Evolutionary conservation across 2,113 vertebrate species (phyloP), one percentile per base, ranked within the genome.

Genomic region (Peromyscus californicus): DNA sequence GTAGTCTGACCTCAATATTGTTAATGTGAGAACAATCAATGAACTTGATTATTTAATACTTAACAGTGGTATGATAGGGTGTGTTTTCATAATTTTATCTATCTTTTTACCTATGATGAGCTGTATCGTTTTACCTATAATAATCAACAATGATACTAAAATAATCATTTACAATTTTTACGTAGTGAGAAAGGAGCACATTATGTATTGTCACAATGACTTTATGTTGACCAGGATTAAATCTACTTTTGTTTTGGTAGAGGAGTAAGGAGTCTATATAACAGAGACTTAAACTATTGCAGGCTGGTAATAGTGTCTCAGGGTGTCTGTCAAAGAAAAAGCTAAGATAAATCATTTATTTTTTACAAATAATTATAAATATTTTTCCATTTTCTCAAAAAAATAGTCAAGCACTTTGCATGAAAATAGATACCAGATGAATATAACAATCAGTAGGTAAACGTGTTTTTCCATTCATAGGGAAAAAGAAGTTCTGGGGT

Each of bases 351-450:
- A 42, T 0, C 2, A n/a, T 89, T 79, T 90, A 33, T 51, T 91
- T 76, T 91, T 72, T 75, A 65, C 22, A 94, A 65, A 95, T 70
- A 78, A 94, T 80, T 31, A 29, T 42, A 72, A 95, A 83, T 29
- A 79, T 72, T 39, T 51, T 67, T 90, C 8, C 24, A 36, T 74
- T 96, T 96, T 19, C 45, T 95, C 67, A 90, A 95, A 91, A 91
- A 42, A 13, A 54, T 51, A 21, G 1, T 85, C 90, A 95, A 91
- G 76, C 63, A 24, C 19, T 74, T n/a, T 91, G 45, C 31, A 22
- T 54, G 36, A 45, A 92, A 95, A 96, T 39, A 80, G 21, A 1
- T 4, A 36, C 10, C 83, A 83, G 61, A 45, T 93, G 63, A 85
- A 70, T 79, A 39, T 15, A 79, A 21, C 80, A 72, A 36, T 82